These are phyloP conservation scores for Apis laboriosa DNA, from an alignment of 1,140 invertebrate species.

Conservation along the genomic window DNA sequence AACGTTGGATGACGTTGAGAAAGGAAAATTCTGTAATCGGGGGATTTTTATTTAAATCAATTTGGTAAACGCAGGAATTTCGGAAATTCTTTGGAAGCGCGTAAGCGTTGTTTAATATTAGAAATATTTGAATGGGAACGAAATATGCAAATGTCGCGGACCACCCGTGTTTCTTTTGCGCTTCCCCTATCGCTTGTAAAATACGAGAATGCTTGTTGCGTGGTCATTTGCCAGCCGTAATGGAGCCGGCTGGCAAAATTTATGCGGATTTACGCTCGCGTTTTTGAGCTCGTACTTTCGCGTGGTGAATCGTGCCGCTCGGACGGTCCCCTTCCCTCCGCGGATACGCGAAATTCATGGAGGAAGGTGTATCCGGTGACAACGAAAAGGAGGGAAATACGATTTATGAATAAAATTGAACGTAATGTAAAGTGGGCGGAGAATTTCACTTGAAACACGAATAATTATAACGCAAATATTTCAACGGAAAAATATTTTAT, in stretches of 20 bases:
- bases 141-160: conserved; percentile 34
- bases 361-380: not conserved
- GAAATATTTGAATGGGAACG: conserved; percentile 35
- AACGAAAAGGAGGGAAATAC: not conserved
- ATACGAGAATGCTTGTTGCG: conserved; percentile 44
- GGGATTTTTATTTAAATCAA: too few relatives aligned
- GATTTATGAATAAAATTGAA: not conserved
- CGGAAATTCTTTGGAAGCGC: not conserved
- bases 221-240: conserved; percentile 43
- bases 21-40: too few relatives aligned
- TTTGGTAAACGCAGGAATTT: too few relatives aligned
- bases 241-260: conserved; percentile 34
- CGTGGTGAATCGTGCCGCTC: not conserved
- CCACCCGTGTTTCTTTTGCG: conserved; percentile 30
- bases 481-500: not conserved
- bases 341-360: not conserved
- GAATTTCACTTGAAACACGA: not conserved
- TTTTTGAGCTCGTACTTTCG: conserved; percentile 25
- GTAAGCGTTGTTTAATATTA: conserved; percentile 16
- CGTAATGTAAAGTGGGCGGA: not conserved
- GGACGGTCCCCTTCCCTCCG: not conserved
- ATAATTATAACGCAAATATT: not conserved
- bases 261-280: conserved; percentile 12
- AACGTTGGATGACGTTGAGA: too few relatives aligned
- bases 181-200: conserved; percentile 31